Conservation (phyloP, 2,888 invertebrate genomes). For the Tridacna crocea region DNA sequence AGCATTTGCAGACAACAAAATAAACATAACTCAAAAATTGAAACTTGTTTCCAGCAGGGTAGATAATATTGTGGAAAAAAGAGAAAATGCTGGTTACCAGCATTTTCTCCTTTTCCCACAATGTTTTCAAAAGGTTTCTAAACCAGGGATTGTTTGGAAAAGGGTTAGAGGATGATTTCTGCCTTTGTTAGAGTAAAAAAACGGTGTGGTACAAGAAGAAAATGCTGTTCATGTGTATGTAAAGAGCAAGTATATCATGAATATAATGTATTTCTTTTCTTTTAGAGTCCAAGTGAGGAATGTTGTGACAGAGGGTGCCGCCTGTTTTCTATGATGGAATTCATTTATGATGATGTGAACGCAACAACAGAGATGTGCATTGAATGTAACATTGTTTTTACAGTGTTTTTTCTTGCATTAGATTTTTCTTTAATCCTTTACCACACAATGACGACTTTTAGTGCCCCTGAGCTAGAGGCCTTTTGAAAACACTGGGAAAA, state of each 20-base stretch:
- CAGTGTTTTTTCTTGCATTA: not conserved
- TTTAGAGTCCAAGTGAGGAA: constrained; percentile 72
- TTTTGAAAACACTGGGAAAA: too few species aligned
- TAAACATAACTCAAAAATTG: too few species aligned
- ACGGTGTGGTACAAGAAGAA: not conserved
- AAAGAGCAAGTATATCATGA: too few species aligned
- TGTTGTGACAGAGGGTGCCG: constrained; percentile 80
- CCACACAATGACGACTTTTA: too few species aligned
- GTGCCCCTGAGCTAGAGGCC: too few species aligned
- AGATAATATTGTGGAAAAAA: not conserved
- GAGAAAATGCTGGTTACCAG: not conserved
- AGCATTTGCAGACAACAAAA: too few species aligned
- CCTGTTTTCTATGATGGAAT: constrained; percentile 79
- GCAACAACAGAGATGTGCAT: constrained; percentile 75
- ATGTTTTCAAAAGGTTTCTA: not conserved
- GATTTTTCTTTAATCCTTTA: too few species aligned
- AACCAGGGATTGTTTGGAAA: too few species aligned
- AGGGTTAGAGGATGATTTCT: too few species aligned
- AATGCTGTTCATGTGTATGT: not conserved
- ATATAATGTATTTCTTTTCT: constrained; percentile 24
- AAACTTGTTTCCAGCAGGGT: too few species aligned
- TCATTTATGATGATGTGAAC: constrained; percentile 74
- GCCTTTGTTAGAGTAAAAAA: too few species aligned
- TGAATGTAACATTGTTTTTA: constrained; percentile 67
- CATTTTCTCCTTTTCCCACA: not conserved